Percentiles rank a stretch among this genome's conserved stretches.
Conservation (phyloP, 64 coral and sea anemone genomes). For the Acropora tenuis region DNA sequence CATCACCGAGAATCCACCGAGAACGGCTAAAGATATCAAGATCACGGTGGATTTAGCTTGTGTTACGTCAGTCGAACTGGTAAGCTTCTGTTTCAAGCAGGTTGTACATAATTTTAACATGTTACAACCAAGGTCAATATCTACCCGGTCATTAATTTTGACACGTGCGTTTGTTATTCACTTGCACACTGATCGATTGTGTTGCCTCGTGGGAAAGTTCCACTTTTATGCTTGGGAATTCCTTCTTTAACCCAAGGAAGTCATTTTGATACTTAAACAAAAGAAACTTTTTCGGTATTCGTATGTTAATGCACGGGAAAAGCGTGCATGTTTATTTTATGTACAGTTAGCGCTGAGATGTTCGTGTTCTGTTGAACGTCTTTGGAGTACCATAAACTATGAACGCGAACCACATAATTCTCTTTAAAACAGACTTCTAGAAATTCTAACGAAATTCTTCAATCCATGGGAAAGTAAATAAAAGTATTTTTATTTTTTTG, state of each 20-base stretch:
- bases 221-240: background rate
- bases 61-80: constrained; percentile 80
- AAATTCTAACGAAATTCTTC: too few species aligned
- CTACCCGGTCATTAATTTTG: too few species aligned
- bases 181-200: background rate
- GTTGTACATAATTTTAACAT: too few species aligned
- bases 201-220: background rate
- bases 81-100: constrained; percentile 31
- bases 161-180: too few species aligned
- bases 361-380: background rate
- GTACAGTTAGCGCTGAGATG: background rate
- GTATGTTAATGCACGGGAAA: background rate
- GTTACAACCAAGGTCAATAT: too few species aligned
- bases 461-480: background rate
- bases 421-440: too few species aligned
- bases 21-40: constrained; percentile 82
- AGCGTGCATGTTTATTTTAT: too few species aligned
- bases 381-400: too few species aligned
- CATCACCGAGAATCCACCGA: constrained; percentile 94
- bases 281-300: background rate
- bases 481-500: background rate
- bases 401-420: too few species aligned
- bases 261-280: background rate
- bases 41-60: constrained; percentile 74
- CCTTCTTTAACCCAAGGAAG: background rate